Conservation (phyloP, 2,113 vertebrate species). For the Nipponia nippon region DNA sequence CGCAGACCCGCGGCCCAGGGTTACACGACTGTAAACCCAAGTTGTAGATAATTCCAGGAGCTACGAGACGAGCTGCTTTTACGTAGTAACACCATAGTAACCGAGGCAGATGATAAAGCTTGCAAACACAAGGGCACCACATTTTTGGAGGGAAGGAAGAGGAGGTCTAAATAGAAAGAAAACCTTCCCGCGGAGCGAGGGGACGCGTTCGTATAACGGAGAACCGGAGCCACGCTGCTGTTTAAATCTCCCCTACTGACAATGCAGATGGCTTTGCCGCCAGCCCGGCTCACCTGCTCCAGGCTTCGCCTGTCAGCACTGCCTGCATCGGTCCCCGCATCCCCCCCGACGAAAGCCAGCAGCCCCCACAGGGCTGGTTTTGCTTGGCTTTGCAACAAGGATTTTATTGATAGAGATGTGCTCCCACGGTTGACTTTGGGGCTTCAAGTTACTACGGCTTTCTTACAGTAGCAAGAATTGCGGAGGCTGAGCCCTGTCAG, state of each 20-base stretch:
- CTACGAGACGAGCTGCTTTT: background rate
- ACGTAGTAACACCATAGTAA: constrained; percentile 44
- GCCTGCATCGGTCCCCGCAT: background rate
- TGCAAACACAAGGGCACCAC: background rate
- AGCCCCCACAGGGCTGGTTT: background rate
- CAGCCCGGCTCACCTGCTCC: background rate
- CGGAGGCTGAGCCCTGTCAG: background rate
- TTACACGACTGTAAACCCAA: background rate
- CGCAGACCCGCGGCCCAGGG: accelerated
- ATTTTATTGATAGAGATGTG: background rate
- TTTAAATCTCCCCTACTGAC: background rate
- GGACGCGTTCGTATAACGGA: background rate
- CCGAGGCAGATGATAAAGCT: background rate
- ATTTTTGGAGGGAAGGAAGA: background rate
- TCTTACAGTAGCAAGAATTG: background rate
- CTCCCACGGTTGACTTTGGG: background rate
- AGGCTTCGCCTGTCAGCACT: background rate
- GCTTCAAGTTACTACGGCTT: background rate
- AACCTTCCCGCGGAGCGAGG: background rate
- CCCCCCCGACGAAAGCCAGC: background rate
- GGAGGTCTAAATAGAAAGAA: background rate
- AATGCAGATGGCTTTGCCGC: background rate
- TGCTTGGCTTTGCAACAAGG: constrained; percentile 4
- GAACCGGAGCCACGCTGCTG: background rate
- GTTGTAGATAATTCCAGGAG: background rate